Conservation (phyloP, 2,113 vertebrate genomes). For the Elephas maximus region DNA sequence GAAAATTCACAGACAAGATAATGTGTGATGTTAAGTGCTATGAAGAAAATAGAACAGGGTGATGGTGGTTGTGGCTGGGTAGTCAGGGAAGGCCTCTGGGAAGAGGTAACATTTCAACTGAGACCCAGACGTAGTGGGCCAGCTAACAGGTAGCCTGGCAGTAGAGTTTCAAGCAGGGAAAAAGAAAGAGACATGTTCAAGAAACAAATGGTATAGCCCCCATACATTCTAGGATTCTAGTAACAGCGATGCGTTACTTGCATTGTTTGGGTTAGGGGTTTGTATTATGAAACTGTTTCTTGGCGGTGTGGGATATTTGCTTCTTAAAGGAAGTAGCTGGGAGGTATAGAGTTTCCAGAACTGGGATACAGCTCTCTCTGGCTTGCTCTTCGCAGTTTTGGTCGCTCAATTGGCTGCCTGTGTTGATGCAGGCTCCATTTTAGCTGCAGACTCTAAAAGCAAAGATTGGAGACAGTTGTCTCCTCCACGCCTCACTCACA, state of each 20-base stretch:
- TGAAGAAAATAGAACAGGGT: constrained; percentile 11
- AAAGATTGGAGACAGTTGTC: constrained; percentile 11
- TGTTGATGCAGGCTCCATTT: constrained; percentile 71
- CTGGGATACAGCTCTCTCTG: neutral
- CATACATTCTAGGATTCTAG: constrained; percentile 48
- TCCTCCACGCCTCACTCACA: constrained; percentile 48
- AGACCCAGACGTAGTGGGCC: neutral
- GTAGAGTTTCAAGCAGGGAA: constrained; percentile 26
- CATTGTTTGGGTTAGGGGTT: constrained; percentile 8
- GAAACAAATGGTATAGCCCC: constrained; percentile 41
- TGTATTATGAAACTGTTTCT: constrained; percentile 40
- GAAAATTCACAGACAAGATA: neutral
- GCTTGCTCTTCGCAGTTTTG: constrained; percentile 22
- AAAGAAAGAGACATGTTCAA: constrained; percentile 48
- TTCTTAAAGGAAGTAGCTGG: constrained; percentile 38
- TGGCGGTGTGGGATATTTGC: neutral
- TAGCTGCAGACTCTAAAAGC: constrained; percentile 65
- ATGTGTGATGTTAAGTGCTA: neutral
- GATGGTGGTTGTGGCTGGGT: neutral
- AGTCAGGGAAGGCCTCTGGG: neutral
- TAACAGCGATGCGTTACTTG: neutral
- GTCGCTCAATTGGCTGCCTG: constrained; percentile 11
- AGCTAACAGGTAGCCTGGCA: neutral
- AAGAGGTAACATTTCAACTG: neutral
- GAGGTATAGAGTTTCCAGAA: neutral